Evolutionary conservation across 2,113 vertebrate species (phyloP).

Genomic region (Isurus oxyrinchus): DNA sequence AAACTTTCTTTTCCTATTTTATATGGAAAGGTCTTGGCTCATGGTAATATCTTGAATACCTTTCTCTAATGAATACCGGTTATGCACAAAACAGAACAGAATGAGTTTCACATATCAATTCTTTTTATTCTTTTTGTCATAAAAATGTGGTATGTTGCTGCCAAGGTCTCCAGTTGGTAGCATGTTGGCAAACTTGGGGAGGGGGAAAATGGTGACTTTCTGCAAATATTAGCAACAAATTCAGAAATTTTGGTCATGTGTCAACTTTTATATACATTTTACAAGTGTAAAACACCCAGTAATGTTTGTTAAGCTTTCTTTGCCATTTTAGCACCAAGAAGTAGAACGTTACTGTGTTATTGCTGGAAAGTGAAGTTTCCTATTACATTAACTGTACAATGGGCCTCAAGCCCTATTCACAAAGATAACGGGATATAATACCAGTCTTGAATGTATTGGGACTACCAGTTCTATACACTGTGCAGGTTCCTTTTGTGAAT

Average conservation of each 20-base stretch:
- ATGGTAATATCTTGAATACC: neutral
- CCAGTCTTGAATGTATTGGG: neutral
- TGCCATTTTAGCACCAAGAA: constrained; percentile 36
- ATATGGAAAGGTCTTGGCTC: neutral
- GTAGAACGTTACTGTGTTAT: neutral
- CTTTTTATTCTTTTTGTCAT: constrained; percentile 31
- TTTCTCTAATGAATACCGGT: neutral
- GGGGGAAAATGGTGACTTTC: neutral
- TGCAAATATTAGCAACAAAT: constrained; percentile 16
- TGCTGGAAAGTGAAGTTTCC: neutral
- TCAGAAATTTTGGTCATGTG: constrained; percentile 22
- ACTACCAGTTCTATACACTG: neutral
- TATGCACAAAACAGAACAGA: neutral
- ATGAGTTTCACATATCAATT: neutral
- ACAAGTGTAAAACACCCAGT: constrained; percentile 28
- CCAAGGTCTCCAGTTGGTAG: neutral
- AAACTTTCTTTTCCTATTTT: neutral
- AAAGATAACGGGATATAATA: neutral
- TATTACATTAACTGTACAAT: constrained; percentile 14
- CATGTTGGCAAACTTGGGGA: neutral
- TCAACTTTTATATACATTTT: constrained; percentile 13
- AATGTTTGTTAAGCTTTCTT: constrained; percentile 25
- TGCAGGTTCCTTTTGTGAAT: constrained; percentile 6
- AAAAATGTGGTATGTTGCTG: neutral
- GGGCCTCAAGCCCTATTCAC: neutral